Conservation (phyloP, 2,888 invertebrate genomes). For the Xanthorhoe spadicearia region DNA sequence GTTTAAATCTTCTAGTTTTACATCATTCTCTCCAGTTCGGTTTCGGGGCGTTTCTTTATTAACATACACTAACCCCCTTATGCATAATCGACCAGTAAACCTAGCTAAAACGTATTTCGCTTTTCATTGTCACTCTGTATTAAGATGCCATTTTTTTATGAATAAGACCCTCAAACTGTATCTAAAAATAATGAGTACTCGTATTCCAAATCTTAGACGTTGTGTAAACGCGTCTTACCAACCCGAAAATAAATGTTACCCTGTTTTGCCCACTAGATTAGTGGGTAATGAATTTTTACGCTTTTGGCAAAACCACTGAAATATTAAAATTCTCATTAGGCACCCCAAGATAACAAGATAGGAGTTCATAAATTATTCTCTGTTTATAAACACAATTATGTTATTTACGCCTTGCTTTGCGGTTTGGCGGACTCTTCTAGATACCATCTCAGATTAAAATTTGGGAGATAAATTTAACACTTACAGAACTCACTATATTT, state of each 20-base stretch:
- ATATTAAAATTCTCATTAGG: constrained; percentile 66
- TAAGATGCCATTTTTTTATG: too few relatives aligned
- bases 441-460: constrained; percentile 2
- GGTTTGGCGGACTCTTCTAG: constrained; percentile 2
- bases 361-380: constrained; percentile 55
- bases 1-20: too few relatives aligned
- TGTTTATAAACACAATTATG: constrained; percentile 49
- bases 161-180: too few relatives aligned
- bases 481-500: neutral
- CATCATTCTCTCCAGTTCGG: too few relatives aligned
- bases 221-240: neutral
- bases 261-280: constrained; percentile 44
- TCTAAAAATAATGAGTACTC: too few relatives aligned
- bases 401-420: constrained; percentile 24
- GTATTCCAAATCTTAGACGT: neutral
- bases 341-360: constrained; percentile 51
- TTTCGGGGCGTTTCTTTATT: too few relatives aligned
- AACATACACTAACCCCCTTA: too few relatives aligned
- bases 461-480: neutral
- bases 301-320: constrained; percentile 45
- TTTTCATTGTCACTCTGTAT: too few relatives aligned
- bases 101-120: too few relatives aligned
- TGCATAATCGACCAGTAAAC: too few relatives aligned
- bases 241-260: constrained; percentile 32
- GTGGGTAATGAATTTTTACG: constrained; percentile 46